Conservation (phyloP, 2,113 vertebrate genomes). For the Corydoras sp. region DNA sequence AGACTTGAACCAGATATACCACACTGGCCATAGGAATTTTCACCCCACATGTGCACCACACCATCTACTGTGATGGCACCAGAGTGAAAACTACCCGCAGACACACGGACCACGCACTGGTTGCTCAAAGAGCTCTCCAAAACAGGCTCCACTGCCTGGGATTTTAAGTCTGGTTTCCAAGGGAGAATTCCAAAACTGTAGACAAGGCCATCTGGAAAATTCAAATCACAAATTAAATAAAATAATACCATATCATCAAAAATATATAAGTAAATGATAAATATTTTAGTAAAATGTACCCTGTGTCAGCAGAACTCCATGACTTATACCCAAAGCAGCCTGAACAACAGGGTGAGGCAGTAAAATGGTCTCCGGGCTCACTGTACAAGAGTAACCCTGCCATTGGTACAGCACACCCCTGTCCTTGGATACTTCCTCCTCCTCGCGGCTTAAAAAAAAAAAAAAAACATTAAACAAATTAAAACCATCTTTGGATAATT, state of each 20-base stretch:
- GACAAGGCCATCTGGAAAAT: conserved; percentile 71
- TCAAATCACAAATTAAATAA: background rate
- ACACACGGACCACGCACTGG: conserved; percentile 72
- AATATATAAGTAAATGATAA: background rate
- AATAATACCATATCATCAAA: no score
- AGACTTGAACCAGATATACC: conserved; percentile 61
- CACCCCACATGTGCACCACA: conserved; percentile 85
- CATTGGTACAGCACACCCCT: conserved; percentile 81
- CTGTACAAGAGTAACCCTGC: conserved; percentile 68
- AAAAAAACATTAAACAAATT: no score
- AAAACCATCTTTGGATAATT: no score
- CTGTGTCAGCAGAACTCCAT: conserved; percentile 83
- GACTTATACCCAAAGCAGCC: conserved; percentile 77
- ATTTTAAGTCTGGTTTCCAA: conserved; percentile 67
- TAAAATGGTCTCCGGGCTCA: conserved; percentile 73
- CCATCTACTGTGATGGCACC: conserved; percentile 82
- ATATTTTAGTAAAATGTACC: conserved; percentile 57
- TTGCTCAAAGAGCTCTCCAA: conserved; percentile 74
- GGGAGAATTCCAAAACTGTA: conserved; percentile 85
- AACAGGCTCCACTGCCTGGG: conserved; percentile 60
- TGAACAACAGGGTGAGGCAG: conserved; percentile 79
- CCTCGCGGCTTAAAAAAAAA: conserved; percentile 49
- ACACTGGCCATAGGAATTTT: conserved; percentile 88
- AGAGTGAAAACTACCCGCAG: conserved; percentile 85
- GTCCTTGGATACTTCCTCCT: conserved; percentile 68